Percentiles rank a stretch among this genome's conserved stretches.
These are phyloP conservation scores for Nomada ruficornis DNA, from an alignment of 2,888 invertebrate genomes.

Conservation along the genomic window DNA sequence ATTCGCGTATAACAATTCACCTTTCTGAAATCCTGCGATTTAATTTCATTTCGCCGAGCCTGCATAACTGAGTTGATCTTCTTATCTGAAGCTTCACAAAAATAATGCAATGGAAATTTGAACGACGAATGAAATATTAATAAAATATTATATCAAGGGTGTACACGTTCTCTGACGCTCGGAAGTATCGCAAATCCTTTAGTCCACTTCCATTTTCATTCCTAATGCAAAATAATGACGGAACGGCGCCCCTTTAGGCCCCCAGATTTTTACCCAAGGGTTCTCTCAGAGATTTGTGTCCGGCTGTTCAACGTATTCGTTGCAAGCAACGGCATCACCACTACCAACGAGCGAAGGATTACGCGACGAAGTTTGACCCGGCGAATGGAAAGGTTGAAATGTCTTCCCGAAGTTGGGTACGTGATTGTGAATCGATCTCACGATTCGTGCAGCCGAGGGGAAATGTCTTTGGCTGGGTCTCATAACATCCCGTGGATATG, in stretches of 20 bases:
- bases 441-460: not conserved
- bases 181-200: not conserved
- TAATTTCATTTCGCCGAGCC: too few species aligned
- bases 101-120: too few species aligned
- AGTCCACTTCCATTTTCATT: not conserved
- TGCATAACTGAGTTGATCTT: too few species aligned
- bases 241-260: not conserved
- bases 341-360: not conserved
- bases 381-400: slow-evolving; percentile 5
- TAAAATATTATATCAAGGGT: too few species aligned
- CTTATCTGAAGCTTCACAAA: too few species aligned
- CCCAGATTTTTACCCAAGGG: not conserved
- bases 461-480: not conserved
- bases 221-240: not conserved
- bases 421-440: slow-evolving; percentile 38
- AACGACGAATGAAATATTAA: too few species aligned
- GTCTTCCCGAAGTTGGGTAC: not conserved
- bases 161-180: too few species aligned
- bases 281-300: not conserved
- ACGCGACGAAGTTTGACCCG: slow-evolving; percentile 4
- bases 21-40: too few species aligned
- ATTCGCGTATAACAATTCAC: too few species aligned
- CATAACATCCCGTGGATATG: not conserved
- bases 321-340: not conserved
- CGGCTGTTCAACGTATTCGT: slow-evolving; percentile 1